Conservation (phyloP, 2,888 invertebrate species). For the Parelbella ahira region DNA sequence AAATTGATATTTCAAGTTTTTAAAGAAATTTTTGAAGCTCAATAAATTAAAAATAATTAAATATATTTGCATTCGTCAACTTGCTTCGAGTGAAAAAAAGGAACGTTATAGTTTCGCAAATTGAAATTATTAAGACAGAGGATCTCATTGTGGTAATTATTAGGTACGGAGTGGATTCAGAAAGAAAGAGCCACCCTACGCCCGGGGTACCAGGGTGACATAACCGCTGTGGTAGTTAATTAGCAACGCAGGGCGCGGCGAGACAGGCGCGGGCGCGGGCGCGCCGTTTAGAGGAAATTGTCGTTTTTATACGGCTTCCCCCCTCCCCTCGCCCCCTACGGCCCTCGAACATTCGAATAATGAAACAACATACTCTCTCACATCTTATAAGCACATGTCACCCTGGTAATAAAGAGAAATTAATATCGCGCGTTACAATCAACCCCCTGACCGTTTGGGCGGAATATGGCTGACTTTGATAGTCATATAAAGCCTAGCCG, state of each 20-base stretch:
- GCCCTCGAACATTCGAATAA: constrained; percentile 63
- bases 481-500: constrained; percentile 20
- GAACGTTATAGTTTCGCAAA: no score
- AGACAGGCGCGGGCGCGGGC: constrained; percentile 74
- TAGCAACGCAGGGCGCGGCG: constrained; percentile 73
- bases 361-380: constrained; percentile 71
- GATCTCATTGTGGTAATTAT: no score
- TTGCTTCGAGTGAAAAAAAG: no score
- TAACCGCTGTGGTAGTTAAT: constrained; percentile 77
- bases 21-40: no score
- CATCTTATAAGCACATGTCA: constrained; percentile 72
- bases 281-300: constrained; percentile 78
- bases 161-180: constrained; percentile 35
- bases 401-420: constrained; percentile 68
- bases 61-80: no score
- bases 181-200: constrained; percentile 55
- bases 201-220: constrained; percentile 76
- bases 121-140: no score
- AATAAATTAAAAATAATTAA: no score
- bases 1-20: no score
- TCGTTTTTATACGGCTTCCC: constrained; percentile 78
- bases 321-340: constrained; percentile 49
- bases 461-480: constrained; percentile 20
- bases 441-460: constrained; percentile 17
- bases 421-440: constrained; percentile 54